Base-by-base conservation (phyloP, 2,113 vertebrate genomes). In the Psilopogon haemacephalus region DNA sequence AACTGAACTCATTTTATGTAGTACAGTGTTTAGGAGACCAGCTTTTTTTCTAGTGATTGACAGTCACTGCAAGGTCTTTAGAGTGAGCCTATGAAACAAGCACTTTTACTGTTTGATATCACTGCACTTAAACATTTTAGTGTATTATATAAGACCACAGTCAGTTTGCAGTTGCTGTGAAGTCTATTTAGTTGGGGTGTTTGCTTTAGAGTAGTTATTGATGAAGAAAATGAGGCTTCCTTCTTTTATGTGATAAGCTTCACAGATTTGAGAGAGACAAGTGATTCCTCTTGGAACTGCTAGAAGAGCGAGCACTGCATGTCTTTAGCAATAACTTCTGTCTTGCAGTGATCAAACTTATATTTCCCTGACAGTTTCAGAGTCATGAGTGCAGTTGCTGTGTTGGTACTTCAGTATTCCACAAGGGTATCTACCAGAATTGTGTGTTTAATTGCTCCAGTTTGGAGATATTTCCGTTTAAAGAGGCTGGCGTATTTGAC, bases 401-500 rank as follows among this genome's bases (percentile, higher is more conserved):
- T 76, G 44, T 50, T 52, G 50, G 15, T 72, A 35, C n/a, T n/a
- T n/a, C n/a, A n/a, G n/a, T n/a, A n/a, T n/a, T n/a, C n/a, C n/a
- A n/a, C n/a, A n/a, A n/a, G n/a, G n/a, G n/a, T n/a, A n/a, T n/a
- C n/a, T n/a, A n/a, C n/a, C n/a, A n/a, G n/a, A n/a, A n/a, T n/a
- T n/a, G n/a, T n/a, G n/a, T n/a, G n/a, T 67, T 94, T 86, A 80
- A 73, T 74, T 93, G 58, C 46, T 84, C 38, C 65, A n/a, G 62
- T 74, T 19, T 60, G 14, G 50, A 27, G 20, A 9, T 54, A 33
- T n/a, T 84, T 90, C 13, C 33, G 24, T 81, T 80, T 81, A 76
- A 69, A 73, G 52, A 69, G 42, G 28, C 42, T 42, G 33, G 33
- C 0, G 0, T 78, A 8, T 40, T 88, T 68, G 38, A 44, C 7